Evolutionary conservation across 2,113 vertebrate species (phyloP).

Genomic region (Phrynosoma platyrhinos): DNA sequence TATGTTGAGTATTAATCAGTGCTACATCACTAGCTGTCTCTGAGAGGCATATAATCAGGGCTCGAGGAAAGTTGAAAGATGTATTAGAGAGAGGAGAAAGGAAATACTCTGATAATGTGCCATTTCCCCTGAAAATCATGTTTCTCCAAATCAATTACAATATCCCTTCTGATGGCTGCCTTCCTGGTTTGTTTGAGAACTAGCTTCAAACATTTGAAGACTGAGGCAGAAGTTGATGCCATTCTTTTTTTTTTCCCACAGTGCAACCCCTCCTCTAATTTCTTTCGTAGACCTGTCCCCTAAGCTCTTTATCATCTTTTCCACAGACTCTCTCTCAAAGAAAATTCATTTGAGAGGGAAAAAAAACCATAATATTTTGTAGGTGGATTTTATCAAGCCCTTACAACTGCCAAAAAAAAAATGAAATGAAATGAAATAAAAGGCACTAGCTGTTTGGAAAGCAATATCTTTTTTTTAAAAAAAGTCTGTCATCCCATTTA

Average conservation of each 20-base stretch:
- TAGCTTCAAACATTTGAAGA: not conserved
- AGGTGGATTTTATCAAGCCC: not conserved
- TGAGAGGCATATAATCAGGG: not conserved
- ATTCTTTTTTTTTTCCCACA: not conserved
- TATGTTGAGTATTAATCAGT: not conserved
- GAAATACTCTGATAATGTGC: not conserved
- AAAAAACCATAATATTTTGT: not conserved
- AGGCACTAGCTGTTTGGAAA: constrained; percentile 48
- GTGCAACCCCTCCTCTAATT: not conserved
- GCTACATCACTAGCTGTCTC: not conserved
- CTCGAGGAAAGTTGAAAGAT: not conserved
- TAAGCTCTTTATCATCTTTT: not conserved
- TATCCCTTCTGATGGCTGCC: not conserved
- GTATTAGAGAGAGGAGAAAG: not conserved
- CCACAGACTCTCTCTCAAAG: not conserved
- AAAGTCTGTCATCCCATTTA: constrained; percentile 42
- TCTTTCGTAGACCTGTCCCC: not conserved
- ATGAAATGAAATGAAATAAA: constrained; percentile 21
- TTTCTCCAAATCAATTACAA: not conserved
- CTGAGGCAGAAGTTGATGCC: too few relatives aligned
- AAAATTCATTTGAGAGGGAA: not conserved
- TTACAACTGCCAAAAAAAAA: constrained; percentile 13
- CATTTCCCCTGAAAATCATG: not conserved
- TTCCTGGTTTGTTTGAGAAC: not conserved
- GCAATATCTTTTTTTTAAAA: constrained; percentile 14